Conservation (phyloP, 2,888 invertebrate genomes). For the Ophonus ardosiacus region DNA sequence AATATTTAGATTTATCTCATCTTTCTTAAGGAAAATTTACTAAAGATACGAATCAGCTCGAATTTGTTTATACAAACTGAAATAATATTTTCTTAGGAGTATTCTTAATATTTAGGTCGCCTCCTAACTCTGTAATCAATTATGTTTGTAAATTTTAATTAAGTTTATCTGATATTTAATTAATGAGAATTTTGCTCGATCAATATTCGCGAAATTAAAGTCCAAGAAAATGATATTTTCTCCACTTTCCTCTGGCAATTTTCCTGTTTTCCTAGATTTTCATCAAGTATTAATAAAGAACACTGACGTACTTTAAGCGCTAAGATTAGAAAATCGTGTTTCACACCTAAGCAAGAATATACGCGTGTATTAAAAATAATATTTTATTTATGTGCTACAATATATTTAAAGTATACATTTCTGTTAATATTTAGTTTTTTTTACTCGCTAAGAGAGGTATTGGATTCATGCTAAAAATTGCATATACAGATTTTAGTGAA, state of each 20-base stretch:
- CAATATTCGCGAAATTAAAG: constrained; percentile 50
- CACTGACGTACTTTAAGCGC: neutral
- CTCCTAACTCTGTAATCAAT: constrained; percentile 44
- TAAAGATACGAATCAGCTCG: constrained; percentile 7
- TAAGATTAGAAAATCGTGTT: neutral
- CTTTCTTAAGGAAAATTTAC: neutral
- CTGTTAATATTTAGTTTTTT: no score
- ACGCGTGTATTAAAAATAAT: no score
- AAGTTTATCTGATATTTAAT: constrained; percentile 60
- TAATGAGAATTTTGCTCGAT: constrained; percentile 51
- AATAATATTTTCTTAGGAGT: constrained; percentile 58
- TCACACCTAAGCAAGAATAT: neutral
- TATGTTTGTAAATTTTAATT: constrained; percentile 60
- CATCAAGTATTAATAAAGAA: neutral
- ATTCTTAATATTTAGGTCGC: constrained; percentile 58
- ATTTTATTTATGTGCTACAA: no score
- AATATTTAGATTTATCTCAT: neutral
- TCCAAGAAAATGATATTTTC: constrained; percentile 27
- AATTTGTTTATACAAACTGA: constrained; percentile 37
- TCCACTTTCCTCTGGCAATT: neutral
- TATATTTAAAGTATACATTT: no score
- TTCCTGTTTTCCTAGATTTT: neutral
- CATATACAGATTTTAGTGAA: no score
- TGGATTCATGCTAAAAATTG: no score
- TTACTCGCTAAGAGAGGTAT: no score